Base-by-base conservation (phyloP, 2,888 invertebrate genomes). In the Caradrina clavipalpis region DNA sequence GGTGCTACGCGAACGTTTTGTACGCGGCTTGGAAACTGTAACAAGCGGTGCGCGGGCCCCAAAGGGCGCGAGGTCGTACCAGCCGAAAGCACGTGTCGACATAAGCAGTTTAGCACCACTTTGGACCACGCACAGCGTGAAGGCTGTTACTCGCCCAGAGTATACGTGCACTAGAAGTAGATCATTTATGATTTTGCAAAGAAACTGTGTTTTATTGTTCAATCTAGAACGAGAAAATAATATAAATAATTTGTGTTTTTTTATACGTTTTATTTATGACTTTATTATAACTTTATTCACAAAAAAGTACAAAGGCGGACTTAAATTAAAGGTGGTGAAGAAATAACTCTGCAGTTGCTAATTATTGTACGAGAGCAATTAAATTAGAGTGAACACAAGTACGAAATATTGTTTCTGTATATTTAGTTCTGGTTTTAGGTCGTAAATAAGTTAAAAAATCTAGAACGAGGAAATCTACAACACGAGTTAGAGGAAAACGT, bases 1-100 rank as follows among this genome's bases (percentile, higher is more conserved):
- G 68, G 68, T 79, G 79, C 79, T 78, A 78, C 79, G 73, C 66
- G 31, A 67, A 55, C 22, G 62, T 73, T 67, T 62, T 73, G 61
- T 62, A 73, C 78, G 69, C 72, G 53, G 47, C 22, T 49, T 35
- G 53, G 58, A 67, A 62, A 67, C 22, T 62, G 75, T 76, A 76
- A 53, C 75, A 60, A 56, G 60, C 26, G 22, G 8, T 73, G 53
- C 39, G 73, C 50, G 68, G 76, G 76, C 76, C 74, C 59, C 68
- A 56, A 21, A 79, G 80, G 59, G 76, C 75, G 63, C 80, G 53
- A 75, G 75, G 76, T 51, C 59, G 53, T 55, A 61, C 58, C 50
- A 51, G 51, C 39, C 57, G 73, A 62, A 62, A 68, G 60, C 76
- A 61, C 60, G 69, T 79, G 80, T 79, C 62, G 59, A 68, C 62